Percentiles rank a stretch among this genome's conserved stretches.
phyloP scores from a whole-genome alignment of 2,888 invertebrate genomes.

The Anodontia alba region DNA sequence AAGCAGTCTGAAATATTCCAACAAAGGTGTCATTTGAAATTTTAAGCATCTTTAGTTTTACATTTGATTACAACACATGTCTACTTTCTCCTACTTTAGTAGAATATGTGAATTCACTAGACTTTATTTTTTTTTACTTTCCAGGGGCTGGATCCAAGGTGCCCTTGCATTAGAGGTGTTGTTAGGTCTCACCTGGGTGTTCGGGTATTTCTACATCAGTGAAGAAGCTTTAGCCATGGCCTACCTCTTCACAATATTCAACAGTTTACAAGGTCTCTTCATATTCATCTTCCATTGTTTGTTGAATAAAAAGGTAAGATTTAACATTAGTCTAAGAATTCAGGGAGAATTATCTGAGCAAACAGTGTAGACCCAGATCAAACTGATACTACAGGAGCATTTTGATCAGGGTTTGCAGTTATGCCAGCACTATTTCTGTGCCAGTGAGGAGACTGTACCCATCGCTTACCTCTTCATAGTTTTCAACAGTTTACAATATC shows the following conservation, averaged over 20 bases:
- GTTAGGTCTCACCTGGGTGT: conserved; percentile 74
- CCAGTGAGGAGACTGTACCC: conserved; percentile 71
- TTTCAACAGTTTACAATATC: conserved; percentile 78
- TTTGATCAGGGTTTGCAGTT: no score
- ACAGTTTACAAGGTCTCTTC: conserved; percentile 79
- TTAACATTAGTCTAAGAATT: no score
- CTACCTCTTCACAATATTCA: conserved; percentile 78
- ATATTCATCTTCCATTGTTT: conserved; percentile 80
- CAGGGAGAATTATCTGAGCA: no score
- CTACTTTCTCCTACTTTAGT: no score
- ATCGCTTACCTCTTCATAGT: conserved; percentile 79
- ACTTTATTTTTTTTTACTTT: neutral
- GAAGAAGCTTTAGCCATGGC: conserved; percentile 74
- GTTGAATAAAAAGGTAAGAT: conserved; percentile 77
- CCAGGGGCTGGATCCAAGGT: conserved; percentile 69
- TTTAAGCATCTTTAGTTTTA: no score
- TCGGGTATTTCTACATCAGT: conserved; percentile 78
- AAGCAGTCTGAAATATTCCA: no score
- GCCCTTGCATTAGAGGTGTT: conserved; percentile 67
- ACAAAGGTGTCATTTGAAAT: no score
- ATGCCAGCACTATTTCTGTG: conserved; percentile 78
- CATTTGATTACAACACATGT: no score
- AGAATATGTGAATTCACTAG: no score
- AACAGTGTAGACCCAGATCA: no score
- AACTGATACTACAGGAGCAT: no score